Evolutionary conservation across 53 echinoderm and acorn worm genomes (phyloP).

Genomic region (Astropecten irregularis): DNA sequence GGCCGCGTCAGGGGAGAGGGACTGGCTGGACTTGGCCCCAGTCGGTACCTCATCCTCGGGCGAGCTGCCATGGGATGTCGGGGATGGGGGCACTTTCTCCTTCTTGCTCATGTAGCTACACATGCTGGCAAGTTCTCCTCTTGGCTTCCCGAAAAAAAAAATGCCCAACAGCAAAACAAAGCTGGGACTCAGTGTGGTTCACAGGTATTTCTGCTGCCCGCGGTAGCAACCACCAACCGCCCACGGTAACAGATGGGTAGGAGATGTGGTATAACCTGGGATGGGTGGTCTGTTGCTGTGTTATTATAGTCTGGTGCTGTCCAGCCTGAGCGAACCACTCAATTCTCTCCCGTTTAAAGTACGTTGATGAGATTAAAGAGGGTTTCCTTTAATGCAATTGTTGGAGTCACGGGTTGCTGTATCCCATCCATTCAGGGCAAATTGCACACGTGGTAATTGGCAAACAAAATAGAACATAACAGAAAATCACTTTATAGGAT

Average conservation of each 20-base stretch:
- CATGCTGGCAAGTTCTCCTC: not conserved
- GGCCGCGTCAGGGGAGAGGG: slow-evolving; percentile 11
- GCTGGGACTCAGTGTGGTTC: too few species aligned
- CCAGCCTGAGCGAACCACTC: not conserved
- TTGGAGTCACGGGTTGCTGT: slow-evolving; percentile 16
- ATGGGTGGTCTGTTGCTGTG: too few species aligned
- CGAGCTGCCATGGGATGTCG: not conserved
- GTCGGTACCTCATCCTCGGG: slow-evolving; percentile 15
- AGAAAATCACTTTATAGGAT: too few species aligned
- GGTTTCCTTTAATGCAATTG: slow-evolving; percentile 45
- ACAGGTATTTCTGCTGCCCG: too few species aligned
- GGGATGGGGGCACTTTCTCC: not conserved
- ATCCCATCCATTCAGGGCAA: slow-evolving; percentile 13
- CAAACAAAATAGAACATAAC: not conserved
- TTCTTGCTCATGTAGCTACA: slow-evolving; percentile 41
- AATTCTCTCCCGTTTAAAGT: not conserved
- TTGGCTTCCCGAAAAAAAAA: not conserved
- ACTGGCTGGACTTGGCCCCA: not conserved
- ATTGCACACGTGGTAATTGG: not conserved
- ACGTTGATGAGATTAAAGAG: slow-evolving; percentile 6
- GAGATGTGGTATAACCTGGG: too few species aligned
- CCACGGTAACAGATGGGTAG: too few species aligned
- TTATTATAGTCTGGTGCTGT: not conserved
- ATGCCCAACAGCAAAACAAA: too few species aligned
- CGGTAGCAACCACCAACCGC: too few species aligned